Evolutionary conservation across 2,888 invertebrate species (phyloP), one percentile per base, ranked within the genome.

Genomic region (Thecocarcelia acutangulata): DNA sequence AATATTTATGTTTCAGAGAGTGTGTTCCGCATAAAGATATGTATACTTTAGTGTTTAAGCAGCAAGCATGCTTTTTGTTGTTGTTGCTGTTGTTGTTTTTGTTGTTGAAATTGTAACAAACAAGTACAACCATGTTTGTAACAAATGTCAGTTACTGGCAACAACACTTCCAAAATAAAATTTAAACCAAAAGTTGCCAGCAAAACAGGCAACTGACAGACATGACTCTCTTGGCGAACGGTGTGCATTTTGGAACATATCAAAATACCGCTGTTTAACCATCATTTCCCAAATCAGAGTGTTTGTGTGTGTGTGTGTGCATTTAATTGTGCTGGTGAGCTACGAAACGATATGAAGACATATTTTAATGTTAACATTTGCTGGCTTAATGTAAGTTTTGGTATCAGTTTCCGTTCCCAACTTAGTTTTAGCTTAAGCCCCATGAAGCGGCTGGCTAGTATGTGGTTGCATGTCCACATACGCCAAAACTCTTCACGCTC

Each of bases 111-210:
- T 86, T 83, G 83, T 78, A 84, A 2, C 76, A 73, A 75, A 63
- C 64, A 69, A 72, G 33, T 24, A 58, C 61, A 77, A 76, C 56
- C 58, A 69, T 48, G 63, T 33, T 33, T 50, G 44, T 40, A 46
- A 58, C 68, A 73, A 73, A 76, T 72, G 79, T 83, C 86, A 77
- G 82, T 83, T 83, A 76, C 80, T 40, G 21, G 69, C 69, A 66
- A 50, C 63, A 66, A 48, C 70, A 74, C 68, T 69, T 50, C 61
- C 77, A 77, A 77, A 79, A 72, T 74, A 68, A 73, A 66, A 68
- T 46, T 56, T 64, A 19, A 68, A 68, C 19, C 44, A 72, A 76
- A 44, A 79, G 75, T 56, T 17, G 70, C 72, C 78, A 70, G 48
- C 75, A 69, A 33, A 80, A 37, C 80, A 74, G 52, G 24, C 74